phyloP scores from a whole-genome alignment of 92 coral and sea anemone species.

The Metridium senile region DNA sequence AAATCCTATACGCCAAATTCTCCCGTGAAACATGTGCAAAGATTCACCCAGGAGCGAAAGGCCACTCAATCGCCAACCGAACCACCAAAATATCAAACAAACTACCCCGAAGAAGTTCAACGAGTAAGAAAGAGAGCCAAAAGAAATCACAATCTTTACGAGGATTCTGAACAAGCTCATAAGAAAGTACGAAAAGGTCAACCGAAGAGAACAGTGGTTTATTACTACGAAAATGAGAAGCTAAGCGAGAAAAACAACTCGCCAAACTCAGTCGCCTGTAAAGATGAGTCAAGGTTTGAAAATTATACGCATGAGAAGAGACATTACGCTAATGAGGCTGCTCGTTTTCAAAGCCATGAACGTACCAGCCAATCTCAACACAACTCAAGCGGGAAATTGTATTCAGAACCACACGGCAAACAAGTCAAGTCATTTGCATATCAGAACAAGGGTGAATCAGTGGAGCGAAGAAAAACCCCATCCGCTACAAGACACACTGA shows the following conservation, averaged over 20 bases:
- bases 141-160: conserved; percentile 10
- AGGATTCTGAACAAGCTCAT: conserved; percentile 10
- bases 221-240: conserved; percentile 39
- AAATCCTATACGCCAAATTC: background rate
- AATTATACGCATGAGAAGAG: conserved; percentile 59
- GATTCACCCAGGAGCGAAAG: background rate
- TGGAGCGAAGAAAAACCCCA: conserved; percentile 55
- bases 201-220: conserved; percentile 53
- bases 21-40: conserved; percentile 7
- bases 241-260: conserved; percentile 14
- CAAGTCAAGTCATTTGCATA: conserved; percentile 59
- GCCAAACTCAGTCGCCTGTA: background rate
- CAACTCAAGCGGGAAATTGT: conserved; percentile 42
- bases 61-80: background rate
- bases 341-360: conserved; percentile 14
- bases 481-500: conserved; percentile 17
- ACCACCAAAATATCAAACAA: conserved; percentile 4
- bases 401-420: conserved; percentile 34
- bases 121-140: conserved; percentile 25
- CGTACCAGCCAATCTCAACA: conserved; percentile 49
- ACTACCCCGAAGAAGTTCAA: background rate
- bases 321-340: conserved; percentile 58
- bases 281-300: conserved; percentile 17
- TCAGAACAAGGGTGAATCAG: conserved; percentile 42
- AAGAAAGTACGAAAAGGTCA: conserved; percentile 58